Percentiles rank a stretch among this genome's conserved stretches.
Conservation (phyloP, 2,888 invertebrate genomes). For the Apamea anceps region DNA sequence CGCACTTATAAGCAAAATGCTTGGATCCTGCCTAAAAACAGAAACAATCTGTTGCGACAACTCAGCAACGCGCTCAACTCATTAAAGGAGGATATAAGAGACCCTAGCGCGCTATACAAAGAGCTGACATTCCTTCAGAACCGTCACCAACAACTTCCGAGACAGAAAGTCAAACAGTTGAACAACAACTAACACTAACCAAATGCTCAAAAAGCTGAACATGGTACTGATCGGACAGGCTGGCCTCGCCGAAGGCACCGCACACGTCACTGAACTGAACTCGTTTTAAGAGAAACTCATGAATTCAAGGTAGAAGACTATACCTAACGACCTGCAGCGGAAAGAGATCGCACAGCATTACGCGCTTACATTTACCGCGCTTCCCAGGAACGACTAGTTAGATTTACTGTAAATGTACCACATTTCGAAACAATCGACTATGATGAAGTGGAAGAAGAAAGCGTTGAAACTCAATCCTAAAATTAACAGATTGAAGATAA, state of each 20-base stretch:
- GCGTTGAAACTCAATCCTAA: constrained; percentile 67
- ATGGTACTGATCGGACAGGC: constrained; percentile 91
- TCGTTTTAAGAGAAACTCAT: constrained; percentile 79
- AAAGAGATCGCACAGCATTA: constrained; percentile 88
- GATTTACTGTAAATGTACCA: constrained; percentile 80
- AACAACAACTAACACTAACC: constrained; percentile 83
- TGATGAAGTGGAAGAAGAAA: constrained; percentile 70
- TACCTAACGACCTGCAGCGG: constrained; percentile 83
- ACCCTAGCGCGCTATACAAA: constrained; percentile 85
- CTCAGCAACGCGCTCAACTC: constrained; percentile 81
- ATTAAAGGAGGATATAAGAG: constrained; percentile 86
- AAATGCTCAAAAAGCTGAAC: constrained; percentile 87
- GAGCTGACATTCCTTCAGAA: constrained; percentile 85
- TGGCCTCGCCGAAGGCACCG: constrained; percentile 88
- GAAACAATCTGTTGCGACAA: constrained; percentile 76
- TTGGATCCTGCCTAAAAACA: constrained; percentile 80
- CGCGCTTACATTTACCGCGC: constrained; percentile 87
- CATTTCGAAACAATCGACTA: constrained; percentile 57
- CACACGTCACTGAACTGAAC: constrained; percentile 85
- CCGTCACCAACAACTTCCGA: constrained; percentile 82
- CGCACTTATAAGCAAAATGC: constrained; percentile 45
- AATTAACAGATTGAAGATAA: constrained; percentile 66
- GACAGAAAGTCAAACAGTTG: constrained; percentile 78
- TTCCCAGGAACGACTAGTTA: constrained; percentile 82
- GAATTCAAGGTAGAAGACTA: constrained; percentile 74